These are phyloP conservation scores for Pyrochroa serraticornis DNA, from an alignment of 2,888 invertebrate species.

Conservation along the genomic window DNA sequence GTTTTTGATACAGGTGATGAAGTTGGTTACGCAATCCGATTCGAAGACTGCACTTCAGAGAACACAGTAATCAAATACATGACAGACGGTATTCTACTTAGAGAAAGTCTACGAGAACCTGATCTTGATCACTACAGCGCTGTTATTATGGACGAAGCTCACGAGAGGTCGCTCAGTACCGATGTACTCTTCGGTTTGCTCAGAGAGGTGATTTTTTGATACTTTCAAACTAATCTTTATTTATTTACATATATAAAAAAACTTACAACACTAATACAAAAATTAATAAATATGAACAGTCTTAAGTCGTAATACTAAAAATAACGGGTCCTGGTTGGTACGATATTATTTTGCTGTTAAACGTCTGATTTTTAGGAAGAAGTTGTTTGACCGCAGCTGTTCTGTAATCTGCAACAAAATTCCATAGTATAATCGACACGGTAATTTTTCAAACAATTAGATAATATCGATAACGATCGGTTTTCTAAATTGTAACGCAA, in stretches of 20 bases:
- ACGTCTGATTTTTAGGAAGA: conserved; percentile 32
- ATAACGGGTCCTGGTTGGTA: background rate
- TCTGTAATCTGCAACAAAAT: conserved; percentile 32
- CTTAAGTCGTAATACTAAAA: conserved; percentile 22
- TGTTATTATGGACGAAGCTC: conserved; percentile 99
- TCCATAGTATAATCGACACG: too few relatives aligned
- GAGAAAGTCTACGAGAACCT: conserved; percentile 94
- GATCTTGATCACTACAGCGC: conserved; percentile 97
- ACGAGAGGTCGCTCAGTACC: conserved; percentile 96
- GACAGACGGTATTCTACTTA: conserved; percentile 97
- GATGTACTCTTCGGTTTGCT: conserved; percentile 97
- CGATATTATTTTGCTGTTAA: conserved; percentile 24
- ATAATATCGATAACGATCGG: background rate
- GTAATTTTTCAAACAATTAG: background rate
- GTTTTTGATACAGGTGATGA: conserved; percentile 62
- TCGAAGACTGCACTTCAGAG: conserved; percentile 98
- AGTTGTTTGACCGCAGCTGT: conserved; percentile 26
- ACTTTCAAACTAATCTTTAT: background rate
- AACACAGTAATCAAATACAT: conserved; percentile 96
- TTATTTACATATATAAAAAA: conserved; percentile 16
- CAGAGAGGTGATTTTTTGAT: conserved; percentile 59
- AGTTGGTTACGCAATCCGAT: conserved; percentile 98
- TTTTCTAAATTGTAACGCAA: background rate
- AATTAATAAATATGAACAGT: conserved; percentile 26
- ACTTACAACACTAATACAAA: conserved; percentile 14